Base-by-base conservation (phyloP, 2,888 invertebrate genomes). In the Perizoma affinitatum region DNA sequence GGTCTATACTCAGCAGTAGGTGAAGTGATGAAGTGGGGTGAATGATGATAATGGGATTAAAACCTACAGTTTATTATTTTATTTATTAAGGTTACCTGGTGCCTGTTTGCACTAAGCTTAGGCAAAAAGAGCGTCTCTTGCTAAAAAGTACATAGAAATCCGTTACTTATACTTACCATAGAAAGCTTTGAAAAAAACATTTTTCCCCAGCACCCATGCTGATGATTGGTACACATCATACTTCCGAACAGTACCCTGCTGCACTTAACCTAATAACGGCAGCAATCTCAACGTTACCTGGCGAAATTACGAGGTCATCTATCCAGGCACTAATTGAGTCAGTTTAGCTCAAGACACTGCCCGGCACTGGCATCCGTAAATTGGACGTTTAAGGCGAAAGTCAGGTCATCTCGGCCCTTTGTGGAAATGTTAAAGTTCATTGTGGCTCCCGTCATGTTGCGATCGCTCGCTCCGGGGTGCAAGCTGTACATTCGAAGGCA, bases 351-450 rank as follows among this genome's bases (percentile, higher is more conserved):
- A 78, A 86, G 86, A 86, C 84, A 84, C 84, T 87, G 88, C 84
- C 83, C 85, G 82, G 84, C 85, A 80, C 84, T 84, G 88, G 82
- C 83, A 82, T 86, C 84, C 82, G 86, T 84, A 90, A 90, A 91
- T 89, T 83, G 83, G 84, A 84, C 90, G 86, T 86, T 90, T 91
- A 91, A 80, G 88, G 90, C 87, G 91, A 91, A 91, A 90, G 91
- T 89, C 83, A 64, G 68, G 53, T 75, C 83, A 84, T 85, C 83
- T 76, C 70, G 70, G 80, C 86, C 82, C 83, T 83, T 83, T 84
- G 84, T 83, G 83, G 86, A 89, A 90, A 90, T 88, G 90, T 82
- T 82, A 88, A 84, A 86, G 91, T 87, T 90, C 88, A 86, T 74
- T 78, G 76, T 78, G 74, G 86, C 89, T 88, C 86, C 88, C 75